Percentiles rank a stretch among this genome's conserved stretches.
Conservation (phyloP, 2,797 vertebrate genomes). For the Paramormyrops hopkinsi region DNA sequence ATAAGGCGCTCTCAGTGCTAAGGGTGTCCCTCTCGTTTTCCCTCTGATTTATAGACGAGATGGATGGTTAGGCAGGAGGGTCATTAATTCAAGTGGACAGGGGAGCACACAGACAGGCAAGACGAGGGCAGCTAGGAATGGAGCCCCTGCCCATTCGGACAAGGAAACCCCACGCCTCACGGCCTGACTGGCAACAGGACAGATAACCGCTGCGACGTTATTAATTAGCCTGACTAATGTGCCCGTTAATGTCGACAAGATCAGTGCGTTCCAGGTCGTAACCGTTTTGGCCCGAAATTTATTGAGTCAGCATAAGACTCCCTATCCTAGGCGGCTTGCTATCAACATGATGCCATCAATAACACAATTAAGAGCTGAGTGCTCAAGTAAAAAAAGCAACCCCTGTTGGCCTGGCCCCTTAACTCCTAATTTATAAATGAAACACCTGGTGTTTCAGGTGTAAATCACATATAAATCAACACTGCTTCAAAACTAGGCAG, state of each 20-base stretch:
- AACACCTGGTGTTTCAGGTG: conserved; percentile 3
- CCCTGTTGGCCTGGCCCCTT: not conserved
- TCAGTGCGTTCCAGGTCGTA: not conserved
- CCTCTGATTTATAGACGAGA: conserved; percentile 89
- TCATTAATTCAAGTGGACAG: conserved; percentile 82
- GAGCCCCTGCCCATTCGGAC: conserved; percentile 22
- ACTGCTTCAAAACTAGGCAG: not conserved
- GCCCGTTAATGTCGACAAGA: conserved; percentile 17
- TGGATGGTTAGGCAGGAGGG: conserved; percentile 67
- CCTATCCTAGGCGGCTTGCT: not conserved
- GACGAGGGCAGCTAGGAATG: conserved; percentile 49
- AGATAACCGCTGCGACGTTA: not conserved
- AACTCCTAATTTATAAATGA: conserved; percentile 9
- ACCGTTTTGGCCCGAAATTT: not conserved
- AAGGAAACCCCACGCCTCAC: not conserved
- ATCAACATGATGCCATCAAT: conserved; percentile 4
- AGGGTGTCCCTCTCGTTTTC: conserved; percentile 77
- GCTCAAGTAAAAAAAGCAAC: not conserved
- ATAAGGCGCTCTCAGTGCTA: conserved; percentile 38
- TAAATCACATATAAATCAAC: conserved; percentile 6
- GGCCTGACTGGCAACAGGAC: not conserved
- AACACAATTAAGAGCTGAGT: conserved; percentile 8
- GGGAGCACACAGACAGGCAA: conserved; percentile 56
- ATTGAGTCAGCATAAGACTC: not conserved
- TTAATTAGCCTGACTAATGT: conserved; percentile 11